Percentiles rank a stretch among this genome's conserved stretches.
Conservation (phyloP, 2,113 vertebrate species). For the Willisornis vidua region DNA sequence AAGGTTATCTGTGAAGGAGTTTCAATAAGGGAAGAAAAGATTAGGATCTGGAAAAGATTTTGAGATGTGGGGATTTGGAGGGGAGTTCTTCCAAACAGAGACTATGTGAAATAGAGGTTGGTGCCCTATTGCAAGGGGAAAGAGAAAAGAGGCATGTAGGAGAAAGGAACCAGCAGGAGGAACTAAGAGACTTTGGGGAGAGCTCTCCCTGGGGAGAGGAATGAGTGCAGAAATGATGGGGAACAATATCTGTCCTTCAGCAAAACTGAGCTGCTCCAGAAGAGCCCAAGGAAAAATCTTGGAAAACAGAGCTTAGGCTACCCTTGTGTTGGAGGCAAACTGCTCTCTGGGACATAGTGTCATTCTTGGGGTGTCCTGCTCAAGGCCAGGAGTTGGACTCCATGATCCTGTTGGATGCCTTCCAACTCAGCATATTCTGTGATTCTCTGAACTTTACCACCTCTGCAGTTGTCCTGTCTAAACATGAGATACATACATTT, state of each 20-base stretch:
- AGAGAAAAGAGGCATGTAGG: background rate
- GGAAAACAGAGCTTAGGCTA: background rate
- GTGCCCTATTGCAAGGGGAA: background rate
- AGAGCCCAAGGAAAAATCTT: background rate
- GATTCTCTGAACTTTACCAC: background rate
- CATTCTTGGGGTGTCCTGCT: background rate
- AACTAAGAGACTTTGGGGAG: background rate
- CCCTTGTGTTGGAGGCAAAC: background rate
- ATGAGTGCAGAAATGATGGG: fast-evolving
- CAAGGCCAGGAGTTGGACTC: background rate
- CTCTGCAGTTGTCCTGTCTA: background rate
- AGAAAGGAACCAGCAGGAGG: background rate
- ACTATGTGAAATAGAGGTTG: background rate
- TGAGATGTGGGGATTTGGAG: background rate
- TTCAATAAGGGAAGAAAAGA: background rate
- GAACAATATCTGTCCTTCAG: background rate
- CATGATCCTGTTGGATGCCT: background rate
- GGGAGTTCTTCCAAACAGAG: background rate
- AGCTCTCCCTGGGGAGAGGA: background rate
- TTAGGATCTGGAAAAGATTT: background rate
- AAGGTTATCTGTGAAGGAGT: background rate
- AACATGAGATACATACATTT: background rate
- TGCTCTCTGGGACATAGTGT: background rate
- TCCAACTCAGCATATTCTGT: background rate
- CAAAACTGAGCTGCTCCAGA: background rate